Evolutionary conservation across 1,140 invertebrate species (phyloP).

Genomic region (Drosophila jambulina): DNA sequence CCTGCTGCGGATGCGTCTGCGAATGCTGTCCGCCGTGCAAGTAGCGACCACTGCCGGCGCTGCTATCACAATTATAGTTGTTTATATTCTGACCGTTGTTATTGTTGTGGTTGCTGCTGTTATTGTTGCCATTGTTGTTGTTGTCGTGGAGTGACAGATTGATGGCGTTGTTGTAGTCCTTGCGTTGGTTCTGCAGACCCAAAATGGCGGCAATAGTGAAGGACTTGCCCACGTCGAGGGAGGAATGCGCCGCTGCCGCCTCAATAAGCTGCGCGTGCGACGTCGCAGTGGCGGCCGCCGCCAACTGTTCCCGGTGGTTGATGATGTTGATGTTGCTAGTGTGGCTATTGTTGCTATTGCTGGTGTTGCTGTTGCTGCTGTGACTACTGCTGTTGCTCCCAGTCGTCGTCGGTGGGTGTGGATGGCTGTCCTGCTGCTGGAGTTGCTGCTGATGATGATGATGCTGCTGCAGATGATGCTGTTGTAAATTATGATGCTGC

Average conservation of each 20-base stretch:
- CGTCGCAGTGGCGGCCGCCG: slow-evolving; percentile 66
- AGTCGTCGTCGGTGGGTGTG: slow-evolving; percentile 52
- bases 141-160: slow-evolving; percentile 82
- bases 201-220: slow-evolving; percentile 93
- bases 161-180: slow-evolving; percentile 84
- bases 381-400: slow-evolving; percentile 38
- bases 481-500: slow-evolving; percentile 49
- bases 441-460: slow-evolving; percentile 48
- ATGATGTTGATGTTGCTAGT: slow-evolving; percentile 36
- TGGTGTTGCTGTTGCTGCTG: slow-evolving; percentile 46
- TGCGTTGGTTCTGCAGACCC: slow-evolving; percentile 86
- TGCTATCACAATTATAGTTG: slow-evolving; percentile 83
- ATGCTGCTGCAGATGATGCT: slow-evolving; percentile 51
- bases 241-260: slow-evolving; percentile 79
- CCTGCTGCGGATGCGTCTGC: slow-evolving; percentile 50
- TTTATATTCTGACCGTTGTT: slow-evolving; percentile 69
- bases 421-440: slow-evolving; percentile 33
- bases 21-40: slow-evolving; percentile 45
- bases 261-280: slow-evolving; percentile 78
- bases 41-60: slow-evolving; percentile 59
- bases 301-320: slow-evolving; percentile 69
- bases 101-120: slow-evolving; percentile 40
- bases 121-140: slow-evolving; percentile 45
- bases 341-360: slow-evolving; percentile 53
- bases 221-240: slow-evolving; percentile 87